Conservation (phyloP, 2,888 invertebrate genomes). For the Agrotis exclamationis region DNA sequence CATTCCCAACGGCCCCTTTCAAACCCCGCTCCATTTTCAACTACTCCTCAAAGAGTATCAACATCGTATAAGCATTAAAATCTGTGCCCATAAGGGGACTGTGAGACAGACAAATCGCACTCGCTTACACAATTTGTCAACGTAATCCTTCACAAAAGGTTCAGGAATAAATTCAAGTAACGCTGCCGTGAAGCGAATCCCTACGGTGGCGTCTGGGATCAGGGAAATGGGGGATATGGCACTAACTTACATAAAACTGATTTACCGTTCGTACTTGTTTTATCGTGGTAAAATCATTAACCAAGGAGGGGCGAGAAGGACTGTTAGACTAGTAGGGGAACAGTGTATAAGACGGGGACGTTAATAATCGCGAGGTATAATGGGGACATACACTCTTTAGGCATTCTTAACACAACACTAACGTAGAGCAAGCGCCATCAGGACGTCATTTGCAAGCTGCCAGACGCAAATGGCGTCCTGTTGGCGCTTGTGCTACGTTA, state of each 20-base stretch:
- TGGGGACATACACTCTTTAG: too few relatives aligned
- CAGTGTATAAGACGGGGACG: too few relatives aligned
- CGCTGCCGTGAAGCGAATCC: conserved; percentile 60
- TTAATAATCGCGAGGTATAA: too few relatives aligned
- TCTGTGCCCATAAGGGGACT: conserved; percentile 47
- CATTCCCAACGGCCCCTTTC: conserved; percentile 4
- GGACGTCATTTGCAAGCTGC: too few relatives aligned
- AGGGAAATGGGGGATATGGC: conserved; percentile 11
- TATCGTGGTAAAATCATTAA: too few relatives aligned
- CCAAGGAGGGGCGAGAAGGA: too few relatives aligned
- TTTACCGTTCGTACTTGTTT: too few relatives aligned
- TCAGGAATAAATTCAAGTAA: conserved; percentile 62
- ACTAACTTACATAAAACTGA: not conserved
- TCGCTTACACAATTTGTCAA: conserved; percentile 69
- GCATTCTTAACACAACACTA: too few relatives aligned
- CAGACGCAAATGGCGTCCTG: too few relatives aligned
- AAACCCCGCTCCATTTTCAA: conserved; percentile 23
- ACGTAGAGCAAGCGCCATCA: too few relatives aligned
- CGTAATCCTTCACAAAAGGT: conserved; percentile 65
- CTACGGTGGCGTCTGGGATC: conserved; percentile 32
- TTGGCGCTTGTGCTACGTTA: too few relatives aligned
- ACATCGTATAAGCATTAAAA: conserved; percentile 62
- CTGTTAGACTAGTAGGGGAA: too few relatives aligned
- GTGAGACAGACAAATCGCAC: conserved; percentile 60
- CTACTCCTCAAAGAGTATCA: conserved; percentile 43